phyloP scores from a whole-genome alignment of 1,140 invertebrate species.

The Scaptodrosophila lebanonensis region DNA sequence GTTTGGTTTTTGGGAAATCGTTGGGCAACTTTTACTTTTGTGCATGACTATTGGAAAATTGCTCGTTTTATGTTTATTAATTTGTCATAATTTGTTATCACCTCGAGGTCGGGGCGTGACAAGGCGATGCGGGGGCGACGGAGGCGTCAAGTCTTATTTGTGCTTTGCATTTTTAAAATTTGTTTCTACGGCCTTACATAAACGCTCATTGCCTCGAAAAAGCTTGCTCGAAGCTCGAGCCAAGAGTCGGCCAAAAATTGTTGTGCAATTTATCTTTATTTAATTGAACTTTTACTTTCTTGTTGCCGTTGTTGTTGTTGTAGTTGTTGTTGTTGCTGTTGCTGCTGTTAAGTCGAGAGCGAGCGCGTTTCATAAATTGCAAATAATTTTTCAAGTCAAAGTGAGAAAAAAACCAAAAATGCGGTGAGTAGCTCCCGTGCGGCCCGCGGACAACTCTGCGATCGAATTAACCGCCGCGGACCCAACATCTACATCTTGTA shows the following conservation, averaged over 20 bases:
- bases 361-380: constrained; percentile 73
- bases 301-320: constrained; percentile 26
- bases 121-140: neutral
- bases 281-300: constrained; percentile 74
- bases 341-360: constrained; percentile 9
- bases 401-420: constrained; percentile 26
- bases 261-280: constrained; percentile 74
- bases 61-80: constrained; percentile 14
- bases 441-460: too few relatives aligned
- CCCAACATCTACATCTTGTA: constrained; percentile 33
- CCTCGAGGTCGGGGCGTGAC: constrained; percentile 10
- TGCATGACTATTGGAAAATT: neutral
- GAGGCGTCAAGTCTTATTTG: too few relatives aligned
- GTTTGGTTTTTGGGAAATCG: too few relatives aligned
- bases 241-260: constrained; percentile 40
- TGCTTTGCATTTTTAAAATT: constrained; percentile 30
- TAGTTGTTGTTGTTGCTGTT: constrained; percentile 12
- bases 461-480: constrained; percentile 20
- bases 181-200: constrained; percentile 30
- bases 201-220: constrained; percentile 6
- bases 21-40: constrained; percentile 15
- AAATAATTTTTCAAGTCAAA: constrained; percentile 66
- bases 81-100: constrained; percentile 8
- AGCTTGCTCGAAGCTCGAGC: neutral
- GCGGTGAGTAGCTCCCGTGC: too few relatives aligned